These are phyloP conservation scores for Mus pahari DNA, from an alignment of 2,113 vertebrate genomes.

Conservation along the genomic window DNA sequence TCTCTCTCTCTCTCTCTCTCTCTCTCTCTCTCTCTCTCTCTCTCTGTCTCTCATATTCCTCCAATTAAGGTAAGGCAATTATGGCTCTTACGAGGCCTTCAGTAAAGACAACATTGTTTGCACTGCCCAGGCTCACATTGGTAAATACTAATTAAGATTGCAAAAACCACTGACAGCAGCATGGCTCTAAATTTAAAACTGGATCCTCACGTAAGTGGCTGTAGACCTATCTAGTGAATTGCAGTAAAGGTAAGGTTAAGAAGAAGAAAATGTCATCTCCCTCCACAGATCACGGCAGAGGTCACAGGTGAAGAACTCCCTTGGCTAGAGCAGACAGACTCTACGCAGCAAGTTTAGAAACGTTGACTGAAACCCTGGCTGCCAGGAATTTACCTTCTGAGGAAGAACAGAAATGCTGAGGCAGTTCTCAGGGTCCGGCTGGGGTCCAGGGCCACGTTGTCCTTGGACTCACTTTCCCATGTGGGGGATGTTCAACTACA, in stretches of 20 bases:
- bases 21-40: not conserved
- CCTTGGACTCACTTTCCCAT: not conserved
- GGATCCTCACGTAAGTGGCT: constrained; percentile 54
- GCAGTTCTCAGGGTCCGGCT: constrained; percentile 35
- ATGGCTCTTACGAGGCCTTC: constrained; percentile 78
- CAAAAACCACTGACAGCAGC: constrained; percentile 71
- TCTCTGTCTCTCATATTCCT: constrained; percentile 46
- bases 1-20: not conserved
- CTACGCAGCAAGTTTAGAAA: constrained; percentile 23
- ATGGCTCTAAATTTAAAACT: constrained; percentile 59
- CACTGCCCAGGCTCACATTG: constrained; percentile 74
- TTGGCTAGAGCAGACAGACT: constrained; percentile 66
- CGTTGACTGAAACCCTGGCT: constrained; percentile 65
- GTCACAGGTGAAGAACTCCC: constrained; percentile 48
- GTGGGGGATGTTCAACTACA: not conserved
- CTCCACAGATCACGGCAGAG: not conserved
- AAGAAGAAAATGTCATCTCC: constrained; percentile 44
- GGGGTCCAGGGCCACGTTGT: not conserved
- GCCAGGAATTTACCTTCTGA: constrained; percentile 57
- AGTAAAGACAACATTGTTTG: constrained; percentile 67
- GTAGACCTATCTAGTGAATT: constrained; percentile 46
- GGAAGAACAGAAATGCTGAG: constrained; percentile 40
- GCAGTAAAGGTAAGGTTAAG: not conserved
- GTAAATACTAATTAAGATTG: constrained; percentile 69
- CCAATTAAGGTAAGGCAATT: constrained; percentile 77